These are phyloP conservation scores for Porites australiensis DNA, from an alignment of 64 coral and sea anemone species.

Conservation along the genomic window DNA sequence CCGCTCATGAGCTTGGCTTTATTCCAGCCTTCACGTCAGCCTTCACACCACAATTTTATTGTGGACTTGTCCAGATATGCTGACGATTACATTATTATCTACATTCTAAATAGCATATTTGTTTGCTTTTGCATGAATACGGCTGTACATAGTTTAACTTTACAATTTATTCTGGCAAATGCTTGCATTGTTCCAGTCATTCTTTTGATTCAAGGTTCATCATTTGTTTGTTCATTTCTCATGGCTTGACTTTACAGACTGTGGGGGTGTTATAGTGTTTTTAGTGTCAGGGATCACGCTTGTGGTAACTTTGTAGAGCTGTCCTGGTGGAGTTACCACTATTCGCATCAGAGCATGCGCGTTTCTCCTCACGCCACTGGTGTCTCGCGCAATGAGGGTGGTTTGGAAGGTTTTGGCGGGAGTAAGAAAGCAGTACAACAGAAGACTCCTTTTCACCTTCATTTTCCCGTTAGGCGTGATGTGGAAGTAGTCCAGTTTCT, in stretches of 20 bases:
- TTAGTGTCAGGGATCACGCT: background rate
- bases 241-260: background rate
- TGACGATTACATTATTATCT: background rate
- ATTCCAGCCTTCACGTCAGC: background rate
- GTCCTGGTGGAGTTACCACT: slow-evolving; percentile 23
- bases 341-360: slow-evolving; percentile 46
- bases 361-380: background rate
- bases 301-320: background rate
- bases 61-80: background rate
- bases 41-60: slow-evolving; percentile 8
- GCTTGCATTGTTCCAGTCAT: background rate
- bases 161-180: background rate
- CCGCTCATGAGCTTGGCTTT: background rate
- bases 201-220: background rate
- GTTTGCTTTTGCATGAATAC: background rate
- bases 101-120: background rate
- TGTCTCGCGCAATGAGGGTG: slow-evolving; percentile 47
- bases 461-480: slow-evolving; percentile 79
- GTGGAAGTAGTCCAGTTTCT: slow-evolving; percentile 68
- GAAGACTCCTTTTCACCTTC: slow-evolving; percentile 28
- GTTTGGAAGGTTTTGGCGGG: slow-evolving; percentile 41
- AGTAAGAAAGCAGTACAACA: slow-evolving; percentile 28
- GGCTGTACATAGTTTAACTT: background rate
- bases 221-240: background rate
- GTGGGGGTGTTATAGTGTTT: background rate